phyloP scores from a whole-genome alignment of 2,888 invertebrate species.

The Gastracanthus pulcherrimus region DNA sequence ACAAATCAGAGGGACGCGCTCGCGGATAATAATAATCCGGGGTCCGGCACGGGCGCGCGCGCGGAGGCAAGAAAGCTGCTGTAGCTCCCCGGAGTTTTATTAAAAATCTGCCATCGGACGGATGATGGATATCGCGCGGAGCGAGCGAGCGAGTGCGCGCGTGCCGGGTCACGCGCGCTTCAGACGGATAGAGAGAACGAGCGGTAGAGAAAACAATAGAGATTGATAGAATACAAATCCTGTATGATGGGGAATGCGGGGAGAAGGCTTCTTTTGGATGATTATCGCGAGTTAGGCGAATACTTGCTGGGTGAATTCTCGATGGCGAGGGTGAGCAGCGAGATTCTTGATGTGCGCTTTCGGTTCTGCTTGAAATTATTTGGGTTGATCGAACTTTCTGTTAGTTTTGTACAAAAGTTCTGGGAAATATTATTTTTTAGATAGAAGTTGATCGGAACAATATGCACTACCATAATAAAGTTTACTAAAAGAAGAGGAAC shows the following conservation, averaged over 20 bases:
- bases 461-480: too few relatives aligned
- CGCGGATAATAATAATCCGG: constrained; percentile 38
- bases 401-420: too few relatives aligned
- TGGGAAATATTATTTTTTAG: too few relatives aligned
- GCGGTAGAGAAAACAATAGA: constrained; percentile 40
- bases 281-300: background rate
- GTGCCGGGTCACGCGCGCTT: constrained; percentile 5
- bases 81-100: constrained; percentile 71
- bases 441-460: too few relatives aligned
- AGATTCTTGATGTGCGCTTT: background rate
- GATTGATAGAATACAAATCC: constrained; percentile 46
- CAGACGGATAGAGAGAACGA: background rate
- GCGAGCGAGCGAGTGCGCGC: too few relatives aligned
- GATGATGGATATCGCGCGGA: constrained; percentile 73
- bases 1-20: constrained; percentile 45
- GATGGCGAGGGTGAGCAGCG: background rate
- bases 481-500: too few relatives aligned
- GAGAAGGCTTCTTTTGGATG: background rate
- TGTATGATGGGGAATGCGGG: background rate
- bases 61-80: constrained; percentile 37
- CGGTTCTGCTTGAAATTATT: too few relatives aligned
- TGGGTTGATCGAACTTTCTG: too few relatives aligned
- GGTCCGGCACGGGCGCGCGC: constrained; percentile 30
- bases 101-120: constrained; percentile 71
- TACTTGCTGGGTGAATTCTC: background rate